phyloP scores from a whole-genome alignment of 2,888 invertebrate genomes.

The Ormyrus pomaceus region DNA sequence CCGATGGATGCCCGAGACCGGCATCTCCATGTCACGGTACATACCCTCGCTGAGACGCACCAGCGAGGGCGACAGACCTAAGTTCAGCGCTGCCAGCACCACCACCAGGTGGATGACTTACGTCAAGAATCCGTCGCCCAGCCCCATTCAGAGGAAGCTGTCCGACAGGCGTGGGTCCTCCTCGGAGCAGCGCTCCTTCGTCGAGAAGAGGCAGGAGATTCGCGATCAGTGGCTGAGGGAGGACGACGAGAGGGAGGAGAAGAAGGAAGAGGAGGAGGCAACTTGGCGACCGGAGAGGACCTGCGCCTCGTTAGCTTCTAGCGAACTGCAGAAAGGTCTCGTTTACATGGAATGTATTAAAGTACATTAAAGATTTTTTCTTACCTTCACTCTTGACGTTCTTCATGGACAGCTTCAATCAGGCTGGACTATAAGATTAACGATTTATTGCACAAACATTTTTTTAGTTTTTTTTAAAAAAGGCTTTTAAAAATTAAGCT shows the following conservation, averaged over 20 bases:
- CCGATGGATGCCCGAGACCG: constrained; percentile 51
- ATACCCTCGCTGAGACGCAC: constrained; percentile 61
- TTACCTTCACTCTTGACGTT: constrained; percentile 1
- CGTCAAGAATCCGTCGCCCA: constrained; percentile 63
- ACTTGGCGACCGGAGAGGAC: constrained; percentile 63
- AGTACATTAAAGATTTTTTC: constrained; percentile 6
- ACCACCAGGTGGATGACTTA: constrained; percentile 64
- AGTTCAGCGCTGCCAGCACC: constrained; percentile 52
- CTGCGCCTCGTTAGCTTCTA: constrained; percentile 47
- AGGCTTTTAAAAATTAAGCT: neutral
- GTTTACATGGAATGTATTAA: constrained; percentile 42
- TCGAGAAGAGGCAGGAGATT: neutral
- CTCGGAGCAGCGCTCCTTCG: constrained; percentile 26
- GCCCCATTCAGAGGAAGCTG: constrained; percentile 57
- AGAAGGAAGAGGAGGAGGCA: neutral
- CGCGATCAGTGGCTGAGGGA: no score
- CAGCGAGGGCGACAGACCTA: constrained; percentile 57
- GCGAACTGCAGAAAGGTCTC: constrained; percentile 30
- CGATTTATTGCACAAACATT: no score
- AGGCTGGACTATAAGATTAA: neutral
- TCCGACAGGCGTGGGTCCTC: constrained; percentile 51
- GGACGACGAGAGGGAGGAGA: neutral
- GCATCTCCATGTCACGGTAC: constrained; percentile 60
- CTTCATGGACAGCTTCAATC: constrained; percentile 41
- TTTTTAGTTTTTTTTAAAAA: neutral